Percentiles rank a stretch among this genome's conserved stretches.
Conservation (phyloP, 2,797 vertebrate species). For the Chromis chromis region DNA sequence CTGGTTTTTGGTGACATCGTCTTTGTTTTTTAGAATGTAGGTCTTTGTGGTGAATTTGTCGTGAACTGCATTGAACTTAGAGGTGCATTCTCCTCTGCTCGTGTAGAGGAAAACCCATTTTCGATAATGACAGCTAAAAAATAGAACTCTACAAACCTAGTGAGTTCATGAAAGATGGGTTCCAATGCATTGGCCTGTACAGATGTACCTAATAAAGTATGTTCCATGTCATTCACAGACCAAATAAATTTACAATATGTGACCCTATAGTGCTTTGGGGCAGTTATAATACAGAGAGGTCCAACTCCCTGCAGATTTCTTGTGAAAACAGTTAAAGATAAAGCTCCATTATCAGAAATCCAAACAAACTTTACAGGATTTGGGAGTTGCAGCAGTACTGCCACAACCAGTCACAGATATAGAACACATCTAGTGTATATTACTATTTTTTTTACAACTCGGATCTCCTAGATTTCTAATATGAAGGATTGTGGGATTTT, state of each 20-base stretch:
- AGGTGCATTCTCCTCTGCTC: not conserved
- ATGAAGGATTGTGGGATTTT: not conserved
- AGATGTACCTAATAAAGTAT: not conserved
- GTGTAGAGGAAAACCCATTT: not conserved
- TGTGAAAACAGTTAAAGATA: not conserved
- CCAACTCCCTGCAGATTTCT: not conserved
- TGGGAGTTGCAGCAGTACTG: not conserved
- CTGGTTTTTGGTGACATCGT: not conserved
- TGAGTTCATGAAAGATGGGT: too few species aligned
- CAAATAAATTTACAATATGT: too few species aligned
- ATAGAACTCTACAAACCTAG: too few species aligned
- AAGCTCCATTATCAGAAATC: not conserved
- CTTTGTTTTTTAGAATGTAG: not conserved
- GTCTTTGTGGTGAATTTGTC: not conserved
- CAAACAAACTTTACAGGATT: not conserved
- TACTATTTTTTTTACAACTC: not conserved
- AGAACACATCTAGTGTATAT: not conserved
- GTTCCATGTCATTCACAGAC: not conserved
- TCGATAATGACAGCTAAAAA: not conserved
- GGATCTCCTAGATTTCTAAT: not conserved
- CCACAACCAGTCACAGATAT: not conserved
- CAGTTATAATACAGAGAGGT: not conserved
- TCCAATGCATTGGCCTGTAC: not conserved
- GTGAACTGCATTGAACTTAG: not conserved
- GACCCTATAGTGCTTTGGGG: too few species aligned